These are phyloP conservation scores for Vulpes lagopus DNA, from an alignment of 2,113 vertebrate species.

Conservation along the genomic window DNA sequence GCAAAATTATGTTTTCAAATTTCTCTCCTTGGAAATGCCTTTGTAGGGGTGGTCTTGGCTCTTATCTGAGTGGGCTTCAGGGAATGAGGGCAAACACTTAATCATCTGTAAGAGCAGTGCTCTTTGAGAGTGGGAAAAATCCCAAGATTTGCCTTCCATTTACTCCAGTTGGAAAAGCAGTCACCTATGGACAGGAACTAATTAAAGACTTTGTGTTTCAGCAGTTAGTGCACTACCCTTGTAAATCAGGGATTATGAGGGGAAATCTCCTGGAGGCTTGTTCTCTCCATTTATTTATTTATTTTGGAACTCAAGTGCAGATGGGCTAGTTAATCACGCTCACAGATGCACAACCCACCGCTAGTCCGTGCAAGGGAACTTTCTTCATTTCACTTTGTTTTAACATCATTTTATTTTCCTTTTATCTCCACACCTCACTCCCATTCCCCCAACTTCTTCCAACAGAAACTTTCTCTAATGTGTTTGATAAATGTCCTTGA, in stretches of 20 bases:
- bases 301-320: constrained; percentile 36
- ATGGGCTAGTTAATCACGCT: constrained; percentile 36
- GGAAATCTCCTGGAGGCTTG: constrained; percentile 15
- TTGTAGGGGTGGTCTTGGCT: constrained; percentile 72
- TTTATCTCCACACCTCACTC: neutral
- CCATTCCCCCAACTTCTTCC: neutral
- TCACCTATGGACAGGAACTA: constrained; percentile 65
- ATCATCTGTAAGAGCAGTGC: constrained; percentile 59
- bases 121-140: constrained; percentile 45
- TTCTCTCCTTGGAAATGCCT: constrained; percentile 49
- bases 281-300: constrained; percentile 66
- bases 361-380: neutral
- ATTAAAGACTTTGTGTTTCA: constrained; percentile 59
- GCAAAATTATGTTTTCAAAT: constrained; percentile 64
- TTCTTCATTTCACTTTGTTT: constrained; percentile 48
- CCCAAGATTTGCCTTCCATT: constrained; percentile 47
- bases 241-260: constrained; percentile 68
- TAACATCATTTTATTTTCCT: neutral
- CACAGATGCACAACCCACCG: neutral
- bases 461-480: constrained; percentile 34
- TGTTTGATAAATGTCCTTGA: constrained; percentile 8
- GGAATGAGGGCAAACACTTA: constrained; percentile 30
- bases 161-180: constrained; percentile 57
- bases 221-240: constrained; percentile 12
- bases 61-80: constrained; percentile 53